Evolutionary conservation across 2,797 vertebrate genomes (phyloP), one percentile per base, ranked within the genome.

Genomic region (Heterohyrax brucei): DNA sequence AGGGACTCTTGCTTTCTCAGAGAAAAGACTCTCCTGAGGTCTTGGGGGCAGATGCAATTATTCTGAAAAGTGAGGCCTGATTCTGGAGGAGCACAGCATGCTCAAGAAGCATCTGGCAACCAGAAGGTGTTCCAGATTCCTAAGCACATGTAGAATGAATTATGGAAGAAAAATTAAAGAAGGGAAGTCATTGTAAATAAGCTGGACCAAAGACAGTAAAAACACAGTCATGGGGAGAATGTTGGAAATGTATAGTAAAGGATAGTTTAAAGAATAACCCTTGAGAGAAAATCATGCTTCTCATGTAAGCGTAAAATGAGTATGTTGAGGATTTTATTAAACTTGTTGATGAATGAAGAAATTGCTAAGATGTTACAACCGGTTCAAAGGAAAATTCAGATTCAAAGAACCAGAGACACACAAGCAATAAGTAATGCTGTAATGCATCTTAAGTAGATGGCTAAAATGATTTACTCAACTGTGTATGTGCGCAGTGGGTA

Each of bases 321-420:
- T 22, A 18, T 48, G n/a, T 70, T 59, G 59, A 79, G 72, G 50
- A 76, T 87, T 79, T 64, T 89, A 46, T 62, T 89, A 70, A 95
- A 76, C 26, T 89, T n/a, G 66, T 10, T 66, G 64, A 59, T 22
- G 46, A 80, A 33, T 39, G 28, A 56, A 12, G 24, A 3, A 84
- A 28, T 44, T 33, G 53, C 59, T 93, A 24, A 94, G 53, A 79
- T 59, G 22, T 94, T 46, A 64, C 12, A 73, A 48, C 12, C 83
- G 10, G 30, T 70, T 39, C 62, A 87, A 90, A 82, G 28, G 26
- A 73, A 7, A 85, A 84, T 21, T 78, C n/a, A 7, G 82, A 84
- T 21, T 78, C n/a, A 64, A 80, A 94, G 62, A 79, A 64, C 21
- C 44, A 76, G 61, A 33, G 0, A 50, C 19, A 59, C 5, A 5